Percentiles rank a stretch among this genome's conserved stretches.
These are phyloP conservation scores for Saguinus oedipus DNA, from an alignment of 2,797 vertebrate species.

Conservation along the genomic window DNA sequence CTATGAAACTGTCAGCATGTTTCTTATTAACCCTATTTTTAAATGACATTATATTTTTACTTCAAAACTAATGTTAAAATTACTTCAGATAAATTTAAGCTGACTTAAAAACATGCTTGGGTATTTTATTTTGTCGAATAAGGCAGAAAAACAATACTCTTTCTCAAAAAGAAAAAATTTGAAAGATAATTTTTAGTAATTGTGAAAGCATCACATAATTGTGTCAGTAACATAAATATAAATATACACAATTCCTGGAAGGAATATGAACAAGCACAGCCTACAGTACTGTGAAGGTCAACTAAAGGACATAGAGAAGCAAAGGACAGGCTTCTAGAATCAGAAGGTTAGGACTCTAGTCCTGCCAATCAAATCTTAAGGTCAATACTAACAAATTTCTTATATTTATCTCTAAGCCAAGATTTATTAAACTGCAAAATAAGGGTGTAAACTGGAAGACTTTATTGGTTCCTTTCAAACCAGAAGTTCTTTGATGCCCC, in stretches of 20 bases:
- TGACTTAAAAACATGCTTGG: neutral
- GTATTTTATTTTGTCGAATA: neutral
- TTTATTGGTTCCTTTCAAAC: neutral
- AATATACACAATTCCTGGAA: neutral
- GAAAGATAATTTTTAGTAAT: neutral
- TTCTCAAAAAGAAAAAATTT: neutral
- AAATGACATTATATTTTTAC: neutral
- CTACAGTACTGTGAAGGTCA: neutral
- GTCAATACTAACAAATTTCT: neutral
- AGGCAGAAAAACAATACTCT: neutral
- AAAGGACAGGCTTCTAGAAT: neutral
- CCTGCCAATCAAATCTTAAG: neutral
- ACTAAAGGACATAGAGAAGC: neutral
- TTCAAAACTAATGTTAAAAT: slow-evolving; percentile 54
- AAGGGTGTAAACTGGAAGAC: neutral
- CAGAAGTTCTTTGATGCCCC: neutral
- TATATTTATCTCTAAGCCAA: neutral
- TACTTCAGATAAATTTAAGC: neutral
- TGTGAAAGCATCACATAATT: neutral
- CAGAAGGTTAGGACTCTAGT: neutral
- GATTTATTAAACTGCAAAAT: slow-evolving; percentile 20
- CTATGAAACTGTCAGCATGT: slow-evolving; percentile 13
- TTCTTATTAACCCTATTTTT: slow-evolving; percentile 41
- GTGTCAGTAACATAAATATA: neutral
- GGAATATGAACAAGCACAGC: rapidly evolving